Evolutionary conservation across 2,797 vertebrate species (phyloP), one percentile per base, ranked within the genome.

Genomic region (Leptatherina wallacei): DNA sequence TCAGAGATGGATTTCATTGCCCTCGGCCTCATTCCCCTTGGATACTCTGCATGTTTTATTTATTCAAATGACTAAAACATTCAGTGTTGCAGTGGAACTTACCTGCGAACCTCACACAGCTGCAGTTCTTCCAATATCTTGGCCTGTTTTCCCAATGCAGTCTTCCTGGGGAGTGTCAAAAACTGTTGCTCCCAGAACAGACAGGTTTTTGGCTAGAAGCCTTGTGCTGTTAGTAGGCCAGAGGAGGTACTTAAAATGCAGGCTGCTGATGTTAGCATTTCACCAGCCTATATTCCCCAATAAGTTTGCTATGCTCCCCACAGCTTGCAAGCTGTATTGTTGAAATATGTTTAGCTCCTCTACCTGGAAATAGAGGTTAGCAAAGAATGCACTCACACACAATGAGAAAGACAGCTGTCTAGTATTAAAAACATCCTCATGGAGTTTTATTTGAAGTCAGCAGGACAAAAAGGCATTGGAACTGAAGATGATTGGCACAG

Each of bases 401-500:
- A 69, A 40, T 24, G 8, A 61, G 60, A n/a, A 73, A 9, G 49
- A 80, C 73, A 79, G 54, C 44, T 77, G 14, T 27, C 24, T 66
- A 56, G 58, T 83, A 79, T 82, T 78, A 80, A 67, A 89, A 83
- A 80, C 71, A 51, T 82, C 63, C 72, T 84, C 49, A 79, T 61
- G 58, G 66, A 83, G 78, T 74, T 93, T 91, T 88, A 93, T 89
- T 90, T 65, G 81, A 72, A 85, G 75, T 91, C 74, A 88, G 75
- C 65, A 55, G 73, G 82, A 89, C 71, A 86, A 62, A 72, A 81
- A 82, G 58, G 75, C 55, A 73, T 82, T 86, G 30, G 87, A 81
- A 73, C 69, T 89, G 58, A 91, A 75, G 47, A 76, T 73, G 74
- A 79, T 89, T 87, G 88, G 85, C 88, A 93, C 86, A 94, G 88